A percentile compares a stretch with the other conserved stretches of the same genome.
These are phyloP conservation scores for Uria lomvia DNA, from an alignment of 2,113 vertebrate species.

Conservation along the genomic window DNA sequence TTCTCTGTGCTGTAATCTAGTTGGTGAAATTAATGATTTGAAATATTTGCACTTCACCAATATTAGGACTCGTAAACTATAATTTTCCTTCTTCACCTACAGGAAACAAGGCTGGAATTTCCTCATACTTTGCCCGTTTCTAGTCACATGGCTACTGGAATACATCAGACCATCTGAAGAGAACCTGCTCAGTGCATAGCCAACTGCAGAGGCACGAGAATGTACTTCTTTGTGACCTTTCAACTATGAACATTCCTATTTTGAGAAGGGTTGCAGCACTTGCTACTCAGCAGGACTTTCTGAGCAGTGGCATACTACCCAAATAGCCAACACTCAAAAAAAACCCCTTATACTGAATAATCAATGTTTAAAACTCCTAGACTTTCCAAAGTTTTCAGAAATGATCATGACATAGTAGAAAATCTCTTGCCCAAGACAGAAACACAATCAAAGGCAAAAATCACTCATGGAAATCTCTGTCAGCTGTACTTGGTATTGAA, in stretches of 20 bases:
- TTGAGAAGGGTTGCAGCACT: neutral
- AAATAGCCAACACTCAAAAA: neutral
- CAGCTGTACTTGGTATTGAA: neutral
- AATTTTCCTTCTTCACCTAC: neutral
- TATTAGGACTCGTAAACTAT: neutral
- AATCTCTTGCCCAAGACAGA: neutral
- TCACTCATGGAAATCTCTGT: neutral
- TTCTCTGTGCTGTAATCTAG: neutral
- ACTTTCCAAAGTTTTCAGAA: neutral
- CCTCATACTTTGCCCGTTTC: neutral
- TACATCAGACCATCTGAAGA: neutral
- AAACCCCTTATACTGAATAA: neutral
- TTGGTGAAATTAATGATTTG: neutral
- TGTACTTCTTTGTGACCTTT: neutral
- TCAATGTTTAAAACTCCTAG: neutral
- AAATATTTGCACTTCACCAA: neutral
- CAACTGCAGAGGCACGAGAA: neutral
- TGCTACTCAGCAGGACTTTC: neutral
- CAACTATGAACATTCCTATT: neutral
- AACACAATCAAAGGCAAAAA: neutral
- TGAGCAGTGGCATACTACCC: neutral
- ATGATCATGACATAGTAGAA: neutral
- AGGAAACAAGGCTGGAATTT: neutral
- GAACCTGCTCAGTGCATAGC: neutral
- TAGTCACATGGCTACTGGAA: neutral